phyloP scores from a whole-genome alignment of 2,888 invertebrate species.

The Oscheius sp. region DNA sequence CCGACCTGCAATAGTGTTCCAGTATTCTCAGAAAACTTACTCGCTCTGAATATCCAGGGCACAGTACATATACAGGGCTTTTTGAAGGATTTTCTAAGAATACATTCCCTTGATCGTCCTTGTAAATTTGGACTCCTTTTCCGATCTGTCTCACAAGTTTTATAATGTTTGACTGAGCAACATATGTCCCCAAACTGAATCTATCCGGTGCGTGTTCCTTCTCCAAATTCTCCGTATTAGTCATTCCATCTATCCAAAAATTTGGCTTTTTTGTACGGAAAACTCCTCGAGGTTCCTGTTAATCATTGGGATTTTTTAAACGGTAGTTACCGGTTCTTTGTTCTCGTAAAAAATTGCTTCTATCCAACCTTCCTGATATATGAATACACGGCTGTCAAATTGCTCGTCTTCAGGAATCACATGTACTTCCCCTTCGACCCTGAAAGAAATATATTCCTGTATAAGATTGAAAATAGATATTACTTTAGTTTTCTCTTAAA shows the following conservation, averaged over 20 bases:
- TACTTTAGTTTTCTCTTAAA: too few species aligned
- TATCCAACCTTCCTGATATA: not conserved
- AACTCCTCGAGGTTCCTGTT: not conserved
- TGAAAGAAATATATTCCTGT: too few species aligned
- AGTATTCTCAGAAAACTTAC: not conserved
- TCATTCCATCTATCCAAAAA: not conserved
- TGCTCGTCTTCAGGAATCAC: too few species aligned
- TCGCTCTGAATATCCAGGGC: not conserved
- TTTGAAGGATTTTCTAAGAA: not conserved
- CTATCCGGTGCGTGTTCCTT: not conserved
- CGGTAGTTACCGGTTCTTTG: not conserved
- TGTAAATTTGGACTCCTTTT: not conserved
- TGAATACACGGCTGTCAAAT: too few species aligned
- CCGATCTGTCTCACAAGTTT: not conserved
- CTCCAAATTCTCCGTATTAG: not conserved
- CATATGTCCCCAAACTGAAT: not conserved
- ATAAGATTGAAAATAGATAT: too few species aligned
- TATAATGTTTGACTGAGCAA: not conserved
- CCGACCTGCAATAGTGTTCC: too few species aligned
- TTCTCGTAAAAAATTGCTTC: not conserved
- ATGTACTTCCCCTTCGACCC: too few species aligned
- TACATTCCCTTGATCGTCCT: conserved; percentile 2
- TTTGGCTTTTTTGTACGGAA: not conserved
- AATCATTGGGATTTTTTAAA: not conserved
- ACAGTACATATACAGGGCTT: not conserved